phyloP scores from a whole-genome alignment of 2,797 vertebrate species.

The Atherinosoma microstoma region DNA sequence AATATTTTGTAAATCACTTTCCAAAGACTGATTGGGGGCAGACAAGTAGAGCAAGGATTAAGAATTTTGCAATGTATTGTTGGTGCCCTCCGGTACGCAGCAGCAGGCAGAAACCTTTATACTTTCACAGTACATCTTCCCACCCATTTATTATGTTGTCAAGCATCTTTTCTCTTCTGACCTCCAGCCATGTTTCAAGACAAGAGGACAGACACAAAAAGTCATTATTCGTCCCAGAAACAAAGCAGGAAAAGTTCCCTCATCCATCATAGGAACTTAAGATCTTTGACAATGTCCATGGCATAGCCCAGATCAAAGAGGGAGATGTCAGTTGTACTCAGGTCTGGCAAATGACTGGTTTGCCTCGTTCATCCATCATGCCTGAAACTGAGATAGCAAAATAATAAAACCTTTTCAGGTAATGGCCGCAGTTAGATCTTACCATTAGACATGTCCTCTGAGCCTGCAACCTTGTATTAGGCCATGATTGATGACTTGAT shows the following conservation, averaged over 20 bases:
- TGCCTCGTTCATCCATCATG: slow-evolving; percentile 73
- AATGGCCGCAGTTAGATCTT: slow-evolving; percentile 64
- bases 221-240: slow-evolving; percentile 71
- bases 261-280: slow-evolving; percentile 76
- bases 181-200: slow-evolving; percentile 65
- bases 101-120: slow-evolving; percentile 41
- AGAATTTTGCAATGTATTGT: slow-evolving; percentile 40
- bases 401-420: slow-evolving; percentile 75
- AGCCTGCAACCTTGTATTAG: slow-evolving; percentile 55
- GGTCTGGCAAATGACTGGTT: slow-evolving; percentile 60
- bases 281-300: slow-evolving; percentile 71
- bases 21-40: slow-evolving; percentile 16
- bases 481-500: slow-evolving; percentile 76
- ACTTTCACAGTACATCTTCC: slow-evolving; percentile 53
- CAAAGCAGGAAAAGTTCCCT: slow-evolving; percentile 67
- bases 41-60: slow-evolving; percentile 22
- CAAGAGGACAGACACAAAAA: slow-evolving; percentile 61
- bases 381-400: slow-evolving; percentile 60
- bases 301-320: slow-evolving; percentile 57
- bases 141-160: slow-evolving; percentile 66
- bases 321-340: slow-evolving; percentile 54
- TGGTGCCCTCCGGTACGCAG: slow-evolving; percentile 25
- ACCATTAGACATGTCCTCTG: slow-evolving; percentile 56
- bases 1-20: slow-evolving; percentile 29
- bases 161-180: slow-evolving; percentile 67